Percentiles rank a stretch among this genome's conserved stretches.
These are phyloP conservation scores for Rafetus swinhoei DNA, from an alignment of 2,113 vertebrate genomes.

Conservation along the genomic window DNA sequence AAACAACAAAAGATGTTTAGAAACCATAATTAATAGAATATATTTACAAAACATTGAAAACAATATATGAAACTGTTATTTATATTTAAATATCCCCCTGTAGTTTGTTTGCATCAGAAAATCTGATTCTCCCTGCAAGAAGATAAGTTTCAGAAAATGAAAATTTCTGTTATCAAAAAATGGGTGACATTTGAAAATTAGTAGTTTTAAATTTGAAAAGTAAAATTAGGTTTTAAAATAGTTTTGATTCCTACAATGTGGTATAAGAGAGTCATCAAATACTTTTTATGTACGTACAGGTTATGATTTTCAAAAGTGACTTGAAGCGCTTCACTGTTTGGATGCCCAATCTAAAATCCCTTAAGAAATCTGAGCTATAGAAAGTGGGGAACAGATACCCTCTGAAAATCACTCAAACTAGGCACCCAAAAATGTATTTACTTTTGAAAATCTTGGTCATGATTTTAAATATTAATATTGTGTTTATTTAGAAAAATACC, in stretches of 20 bases:
- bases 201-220: not conserved
- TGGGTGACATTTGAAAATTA: not conserved
- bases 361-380: not conserved
- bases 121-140: not conserved
- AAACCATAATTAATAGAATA: not conserved
- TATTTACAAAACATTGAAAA: not conserved
- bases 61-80: not conserved
- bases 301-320: not conserved
- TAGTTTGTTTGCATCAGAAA: not conserved
- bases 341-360: not conserved
- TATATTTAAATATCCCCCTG: not conserved
- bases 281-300: not conserved
- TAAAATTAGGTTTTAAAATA: not conserved
- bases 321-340: not conserved
- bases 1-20: not conserved
- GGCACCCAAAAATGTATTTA: not conserved
- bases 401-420: not conserved
- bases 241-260: not conserved
- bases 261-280: not conserved
- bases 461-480: not conserved
- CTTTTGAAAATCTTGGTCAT: not conserved
- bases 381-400: not conserved
- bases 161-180: not conserved
- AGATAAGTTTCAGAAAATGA: not conserved
- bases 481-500: not conserved